Percentiles rank a stretch among this genome's conserved stretches.
phyloP scores from a whole-genome alignment of 2,888 invertebrate species.

The Clunio marinus region DNA sequence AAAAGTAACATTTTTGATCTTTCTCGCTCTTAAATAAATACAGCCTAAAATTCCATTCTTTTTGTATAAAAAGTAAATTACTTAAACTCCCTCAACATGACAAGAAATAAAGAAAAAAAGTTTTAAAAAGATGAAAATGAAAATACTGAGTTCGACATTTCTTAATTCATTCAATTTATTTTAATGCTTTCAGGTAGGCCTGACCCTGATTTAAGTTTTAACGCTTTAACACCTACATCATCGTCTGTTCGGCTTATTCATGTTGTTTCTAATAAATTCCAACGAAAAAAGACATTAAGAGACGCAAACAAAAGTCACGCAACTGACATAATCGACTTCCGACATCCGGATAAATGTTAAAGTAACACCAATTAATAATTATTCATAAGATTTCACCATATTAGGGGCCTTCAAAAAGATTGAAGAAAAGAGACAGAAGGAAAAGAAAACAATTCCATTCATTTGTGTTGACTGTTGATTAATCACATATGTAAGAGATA shows the following conservation, averaged over 20 bases:
- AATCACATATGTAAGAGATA: slow-evolving; percentile 19
- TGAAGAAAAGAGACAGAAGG: no score
- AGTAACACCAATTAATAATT: slow-evolving; percentile 27
- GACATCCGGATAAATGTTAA: slow-evolving; percentile 35
- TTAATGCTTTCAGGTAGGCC: neutral
- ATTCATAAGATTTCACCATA: slow-evolving; percentile 22
- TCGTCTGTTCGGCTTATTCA: slow-evolving; percentile 16
- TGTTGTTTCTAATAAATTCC: slow-evolving; percentile 5
- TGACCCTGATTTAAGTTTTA: neutral
- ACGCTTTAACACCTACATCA: slow-evolving; percentile 16
- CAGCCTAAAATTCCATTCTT: slow-evolving; percentile 3
- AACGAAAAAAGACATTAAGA: slow-evolving; percentile 14
- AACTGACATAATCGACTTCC: slow-evolving; percentile 35
- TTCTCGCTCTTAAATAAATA: neutral
- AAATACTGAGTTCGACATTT: neutral
- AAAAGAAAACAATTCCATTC: slow-evolving; percentile 5
- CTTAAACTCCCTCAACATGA: slow-evolving; percentile 5
- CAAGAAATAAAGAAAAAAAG: slow-evolving; percentile 1
- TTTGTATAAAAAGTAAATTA: neutral
- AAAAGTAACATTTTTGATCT: neutral
- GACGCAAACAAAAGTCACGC: slow-evolving; percentile 9
- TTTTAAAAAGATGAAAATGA: slow-evolving; percentile 9
- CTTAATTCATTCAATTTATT: neutral
- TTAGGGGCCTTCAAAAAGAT: slow-evolving; percentile 2
- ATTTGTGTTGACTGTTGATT: slow-evolving; percentile 26